Evolutionary conservation across 2,888 invertebrate genomes (phyloP).

Genomic region (Synanthedon formicaeformis): DNA sequence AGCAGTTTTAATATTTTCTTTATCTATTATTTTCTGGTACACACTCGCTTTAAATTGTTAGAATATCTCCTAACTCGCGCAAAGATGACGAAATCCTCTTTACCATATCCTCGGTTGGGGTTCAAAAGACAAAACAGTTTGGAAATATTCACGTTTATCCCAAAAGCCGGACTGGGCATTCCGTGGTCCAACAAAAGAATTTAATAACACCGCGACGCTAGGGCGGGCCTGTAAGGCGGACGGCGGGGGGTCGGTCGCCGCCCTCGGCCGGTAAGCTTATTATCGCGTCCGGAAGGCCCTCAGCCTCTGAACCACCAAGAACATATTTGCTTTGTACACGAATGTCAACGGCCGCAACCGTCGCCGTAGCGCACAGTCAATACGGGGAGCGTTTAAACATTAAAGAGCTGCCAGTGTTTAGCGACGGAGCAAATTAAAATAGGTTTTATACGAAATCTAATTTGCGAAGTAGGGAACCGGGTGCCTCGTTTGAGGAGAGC

Average conservation of each 20-base stretch:
- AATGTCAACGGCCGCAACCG: slow-evolving; percentile 39
- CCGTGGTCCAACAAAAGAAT: slow-evolving; percentile 58
- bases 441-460: slow-evolving; percentile 68
- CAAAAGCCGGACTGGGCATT: slow-evolving; percentile 47
- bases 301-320: slow-evolving; percentile 31
- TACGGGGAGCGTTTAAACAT: slow-evolving; percentile 56
- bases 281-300: slow-evolving; percentile 34
- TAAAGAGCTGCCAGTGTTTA: slow-evolving; percentile 63
- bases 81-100: slow-evolving; percentile 25
- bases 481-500: slow-evolving; percentile 43
- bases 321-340: slow-evolving; percentile 58
- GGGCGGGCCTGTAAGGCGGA: slow-evolving; percentile 25
- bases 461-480: slow-evolving; percentile 56
- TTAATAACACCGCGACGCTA: slow-evolving; percentile 51
- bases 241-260: slow-evolving; percentile 24
- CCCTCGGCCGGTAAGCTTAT: slow-evolving; percentile 58
- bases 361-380: slow-evolving; percentile 36
- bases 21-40: no score
- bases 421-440: slow-evolving; percentile 66
- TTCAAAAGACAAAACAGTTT: slow-evolving; percentile 42
- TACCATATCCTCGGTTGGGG: slow-evolving; percentile 31
- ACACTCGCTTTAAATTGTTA: not conserved
- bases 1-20: no score
- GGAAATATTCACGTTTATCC: slow-evolving; percentile 52
- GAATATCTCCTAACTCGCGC: not conserved